Evolutionary conservation across 2,113 vertebrate species (phyloP).

Genomic region (Aptenodytes patagonicus): DNA sequence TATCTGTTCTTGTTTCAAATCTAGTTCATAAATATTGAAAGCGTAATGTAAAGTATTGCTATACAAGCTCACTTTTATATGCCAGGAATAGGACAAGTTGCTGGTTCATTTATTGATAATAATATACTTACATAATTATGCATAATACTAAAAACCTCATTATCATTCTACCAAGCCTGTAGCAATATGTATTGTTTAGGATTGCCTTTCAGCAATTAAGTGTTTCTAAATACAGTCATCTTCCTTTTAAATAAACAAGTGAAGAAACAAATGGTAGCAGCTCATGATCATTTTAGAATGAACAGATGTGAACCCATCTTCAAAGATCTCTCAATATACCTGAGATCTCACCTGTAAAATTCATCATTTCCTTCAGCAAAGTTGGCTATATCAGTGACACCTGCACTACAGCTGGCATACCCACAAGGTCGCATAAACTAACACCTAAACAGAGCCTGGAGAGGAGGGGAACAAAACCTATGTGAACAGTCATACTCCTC

Average conservation of each 20-base stretch:
- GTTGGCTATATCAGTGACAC: not conserved
- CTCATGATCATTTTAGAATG: not conserved
- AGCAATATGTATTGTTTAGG: not conserved
- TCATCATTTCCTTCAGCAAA: not conserved
- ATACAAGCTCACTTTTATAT: not conserved
- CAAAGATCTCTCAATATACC: not conserved
- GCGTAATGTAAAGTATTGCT: not conserved
- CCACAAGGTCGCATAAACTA: not conserved
- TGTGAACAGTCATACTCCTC: not conserved
- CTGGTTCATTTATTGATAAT: conserved; percentile 21
- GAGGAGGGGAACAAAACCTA: not conserved
- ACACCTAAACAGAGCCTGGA: not conserved
- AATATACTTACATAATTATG: conserved; percentile 23
- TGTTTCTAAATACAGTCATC: not conserved
- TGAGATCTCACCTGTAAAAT: not conserved
- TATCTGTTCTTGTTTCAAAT: conserved; percentile 8
- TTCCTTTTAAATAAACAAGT: not conserved
- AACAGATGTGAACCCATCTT: not conserved
- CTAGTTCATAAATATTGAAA: conserved; percentile 43
- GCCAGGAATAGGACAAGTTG: not conserved
- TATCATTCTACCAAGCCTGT: not conserved
- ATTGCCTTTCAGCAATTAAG: not conserved
- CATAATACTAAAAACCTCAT: conserved; percentile 19
- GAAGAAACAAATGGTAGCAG: not conserved
- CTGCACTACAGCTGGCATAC: not conserved